Percentiles rank a stretch among this genome's conserved stretches.
These are phyloP conservation scores for Gymnogyps californianus DNA, from an alignment of 2,113 vertebrate genomes.

Conservation along the genomic window DNA sequence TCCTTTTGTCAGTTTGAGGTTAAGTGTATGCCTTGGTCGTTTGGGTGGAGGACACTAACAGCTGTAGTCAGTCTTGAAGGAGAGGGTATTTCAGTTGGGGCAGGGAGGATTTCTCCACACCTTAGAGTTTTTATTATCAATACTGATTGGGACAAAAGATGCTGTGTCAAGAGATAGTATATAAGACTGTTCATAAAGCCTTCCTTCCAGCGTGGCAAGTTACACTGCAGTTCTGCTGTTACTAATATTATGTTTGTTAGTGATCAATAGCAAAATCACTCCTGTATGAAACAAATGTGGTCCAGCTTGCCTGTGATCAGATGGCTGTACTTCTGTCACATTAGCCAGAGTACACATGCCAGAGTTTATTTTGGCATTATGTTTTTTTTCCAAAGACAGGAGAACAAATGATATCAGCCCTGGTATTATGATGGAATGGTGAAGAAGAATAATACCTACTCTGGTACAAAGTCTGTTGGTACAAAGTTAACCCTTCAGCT, in stretches of 20 bases:
- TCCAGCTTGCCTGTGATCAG: background rate
- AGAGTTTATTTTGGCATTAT: background rate
- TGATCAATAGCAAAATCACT: background rate
- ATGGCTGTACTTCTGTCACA: background rate
- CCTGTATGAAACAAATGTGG: background rate
- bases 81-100: background rate
- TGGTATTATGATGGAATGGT: background rate
- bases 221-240: background rate
- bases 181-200: background rate
- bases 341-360: background rate
- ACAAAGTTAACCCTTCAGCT: background rate
- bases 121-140: background rate
- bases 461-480: background rate
- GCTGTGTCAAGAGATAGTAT: background rate
- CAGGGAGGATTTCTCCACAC: background rate
- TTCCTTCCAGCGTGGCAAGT: background rate
- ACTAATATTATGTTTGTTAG: background rate
- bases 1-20: slow-evolving; percentile 51
- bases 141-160: background rate
- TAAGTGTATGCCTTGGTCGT: background rate
- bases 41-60: background rate
- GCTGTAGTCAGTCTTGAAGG: background rate
- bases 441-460: background rate
- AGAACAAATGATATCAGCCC: background rate
- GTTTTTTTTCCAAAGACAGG: background rate